Conservation (phyloP, 2,113 vertebrate species). For the Hiodon alosoides region DNA sequence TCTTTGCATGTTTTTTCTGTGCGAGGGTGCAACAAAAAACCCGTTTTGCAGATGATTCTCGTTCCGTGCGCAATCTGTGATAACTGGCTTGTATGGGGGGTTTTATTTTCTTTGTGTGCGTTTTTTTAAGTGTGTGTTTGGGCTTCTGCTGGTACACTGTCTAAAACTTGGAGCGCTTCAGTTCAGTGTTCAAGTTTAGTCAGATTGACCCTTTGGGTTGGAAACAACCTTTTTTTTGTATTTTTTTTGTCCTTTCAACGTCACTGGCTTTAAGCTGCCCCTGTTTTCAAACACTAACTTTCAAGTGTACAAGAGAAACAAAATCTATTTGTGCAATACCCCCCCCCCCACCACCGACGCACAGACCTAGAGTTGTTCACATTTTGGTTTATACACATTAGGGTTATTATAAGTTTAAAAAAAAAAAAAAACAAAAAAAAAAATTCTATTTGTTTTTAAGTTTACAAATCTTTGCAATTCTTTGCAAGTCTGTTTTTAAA, state of each 20-base stretch:
- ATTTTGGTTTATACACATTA: no score
- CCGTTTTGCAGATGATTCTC: conserved; percentile 56
- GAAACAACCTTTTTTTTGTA: not conserved
- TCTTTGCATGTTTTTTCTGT: conserved; percentile 73
- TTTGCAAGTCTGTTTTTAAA: conserved; percentile 53
- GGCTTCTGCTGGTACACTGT: conserved; percentile 41
- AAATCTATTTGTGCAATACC: conserved; percentile 90
- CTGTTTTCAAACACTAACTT: conserved; percentile 42
- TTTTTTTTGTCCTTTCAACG: conserved; percentile 15
- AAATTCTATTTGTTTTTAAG: conserved; percentile 56
- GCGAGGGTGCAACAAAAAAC: conserved; percentile 46
- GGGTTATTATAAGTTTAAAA: no score
- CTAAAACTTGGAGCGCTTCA: conserved; percentile 48
- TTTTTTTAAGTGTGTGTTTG: not conserved
- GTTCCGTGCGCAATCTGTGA: conserved; percentile 54
- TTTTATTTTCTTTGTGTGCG: conserved; percentile 16
- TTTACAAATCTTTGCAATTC: conserved; percentile 77
- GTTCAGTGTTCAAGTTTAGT: conserved; percentile 42
- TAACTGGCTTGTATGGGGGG: conserved; percentile 55
- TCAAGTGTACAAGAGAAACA: conserved; percentile 59
- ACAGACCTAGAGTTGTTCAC: no score
- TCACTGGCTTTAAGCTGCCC: conserved; percentile 45
- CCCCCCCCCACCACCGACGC: conserved; percentile 44
- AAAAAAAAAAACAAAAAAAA: no score
- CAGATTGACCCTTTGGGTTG: not conserved